phyloP scores from a whole-genome alignment of 1,140 invertebrate species.

The Drosophila nikananu region DNA sequence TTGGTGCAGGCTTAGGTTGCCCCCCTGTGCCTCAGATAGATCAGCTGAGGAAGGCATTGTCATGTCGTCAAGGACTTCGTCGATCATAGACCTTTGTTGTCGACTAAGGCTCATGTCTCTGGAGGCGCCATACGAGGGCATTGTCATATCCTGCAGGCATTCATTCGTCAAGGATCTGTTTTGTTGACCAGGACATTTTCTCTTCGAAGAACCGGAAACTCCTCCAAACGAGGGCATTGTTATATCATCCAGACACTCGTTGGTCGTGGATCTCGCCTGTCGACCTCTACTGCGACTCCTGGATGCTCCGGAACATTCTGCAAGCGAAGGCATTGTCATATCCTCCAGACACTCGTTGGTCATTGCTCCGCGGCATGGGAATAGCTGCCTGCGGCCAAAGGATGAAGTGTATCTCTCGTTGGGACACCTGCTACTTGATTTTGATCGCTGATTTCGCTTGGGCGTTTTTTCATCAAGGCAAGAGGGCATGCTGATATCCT shows the following conservation, averaged over 20 bases:
- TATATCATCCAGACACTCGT: conserved; percentile 29
- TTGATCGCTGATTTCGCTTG: conserved; percentile 9
- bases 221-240: conserved; percentile 8
- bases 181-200: not conserved
- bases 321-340: conserved; percentile 5
- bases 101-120: not conserved
- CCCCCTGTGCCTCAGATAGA: not conserved
- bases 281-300: not conserved
- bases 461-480: conserved; percentile 3
- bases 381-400: not conserved
- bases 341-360: not conserved
- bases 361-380: not conserved
- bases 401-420: not conserved
- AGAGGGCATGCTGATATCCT: conserved; percentile 29
- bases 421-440: not conserved
- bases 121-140: conserved; percentile 8
- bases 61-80: conserved; percentile 15
- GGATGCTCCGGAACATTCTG: not conserved
- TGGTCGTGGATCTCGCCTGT: not conserved
- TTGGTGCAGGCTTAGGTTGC: not conserved
- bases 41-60: conserved; percentile 1
- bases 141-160: conserved; percentile 33
- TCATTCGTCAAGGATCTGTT: conserved; percentile 13
- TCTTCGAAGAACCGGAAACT: not conserved
- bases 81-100: not conserved